These are phyloP conservation scores for Cyprinodon variegatus DNA, from an alignment of 2,113 vertebrate species.

Conservation along the genomic window DNA sequence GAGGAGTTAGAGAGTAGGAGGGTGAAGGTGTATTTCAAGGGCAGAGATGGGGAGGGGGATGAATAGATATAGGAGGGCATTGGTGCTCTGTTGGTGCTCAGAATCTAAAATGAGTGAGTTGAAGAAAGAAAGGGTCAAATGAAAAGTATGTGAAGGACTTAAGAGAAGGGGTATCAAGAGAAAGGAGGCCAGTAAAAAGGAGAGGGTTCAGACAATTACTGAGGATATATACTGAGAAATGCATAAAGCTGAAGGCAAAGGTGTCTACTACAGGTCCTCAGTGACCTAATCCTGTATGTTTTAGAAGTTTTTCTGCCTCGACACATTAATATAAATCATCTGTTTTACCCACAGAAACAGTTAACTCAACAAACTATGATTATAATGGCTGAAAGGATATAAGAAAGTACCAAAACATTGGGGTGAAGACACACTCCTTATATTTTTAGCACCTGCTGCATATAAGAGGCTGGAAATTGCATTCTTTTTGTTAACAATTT, in stretches of 20 bases:
- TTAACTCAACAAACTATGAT: background rate
- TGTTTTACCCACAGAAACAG: background rate
- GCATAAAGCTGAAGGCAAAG: background rate
- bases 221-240: constrained; percentile 15
- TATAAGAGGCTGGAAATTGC: background rate
- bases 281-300: background rate
- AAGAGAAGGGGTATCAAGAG: background rate
- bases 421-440: background rate
- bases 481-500: background rate
- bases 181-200: constrained; percentile 15
- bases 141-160: constrained; percentile 29
- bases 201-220: constrained; percentile 18
- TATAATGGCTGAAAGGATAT: background rate
- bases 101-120: constrained; percentile 56
- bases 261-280: background rate
- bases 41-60: constrained; percentile 46
- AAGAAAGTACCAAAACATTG: no score
- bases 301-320: background rate
- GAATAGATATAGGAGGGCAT: constrained; percentile 39
- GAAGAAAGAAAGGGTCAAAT: background rate
- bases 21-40: constrained; percentile 55
- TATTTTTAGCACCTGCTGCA: background rate
- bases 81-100: background rate
- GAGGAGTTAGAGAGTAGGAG: constrained; percentile 24
- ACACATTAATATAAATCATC: background rate